Base-by-base conservation (phyloP, 2,797 vertebrate species). In the Hozukius guyotensis region DNA sequence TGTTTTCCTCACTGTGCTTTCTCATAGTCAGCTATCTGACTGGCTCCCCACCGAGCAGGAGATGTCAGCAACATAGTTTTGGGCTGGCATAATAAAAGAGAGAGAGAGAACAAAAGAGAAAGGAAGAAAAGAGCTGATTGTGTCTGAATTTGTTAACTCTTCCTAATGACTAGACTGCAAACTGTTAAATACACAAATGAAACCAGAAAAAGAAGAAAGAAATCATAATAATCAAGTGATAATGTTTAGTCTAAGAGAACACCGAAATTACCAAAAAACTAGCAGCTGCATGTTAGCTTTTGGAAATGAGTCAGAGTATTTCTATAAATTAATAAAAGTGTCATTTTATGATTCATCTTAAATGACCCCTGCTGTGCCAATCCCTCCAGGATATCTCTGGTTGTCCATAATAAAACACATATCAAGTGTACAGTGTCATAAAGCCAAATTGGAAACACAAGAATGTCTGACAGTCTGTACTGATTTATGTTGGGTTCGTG, bases 361-460 rank as follows among this genome's bases (percentile, higher is more conserved):
- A 72, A 68, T 71, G 9, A 31, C 64, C 68, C 63, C 55, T 34
- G 38, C 31, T 69, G 70, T 1, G 10, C 24, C 12, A 46, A 42
- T 77, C n/a, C 49, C 42, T 65, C 31, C 10, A 27, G 60, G 3
- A 72, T 56, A 52, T 53, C 62, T 64, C 38, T 77, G 31, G 27
- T 60, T 77, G 46, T 18, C 61, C 61, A 59, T 69, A 72, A 38
- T 72, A 75, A 86, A 89, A 69, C 74, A 77, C 59, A 82, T 60
- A 81, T 77, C 61, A 78, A 83, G 66, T 77, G 46, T 65, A 69
- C 27, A 31, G 52, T 73, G 72, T 88, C 74, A 83, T 84, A 73
- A 85, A 89, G 72, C 70, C 60, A 88, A 88, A 92, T 69, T 85
- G 74, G 69, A 89, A 92, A 83, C 87, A 90, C 80, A 91, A 88